Conservation (phyloP, 2,888 invertebrate genomes). For the Diaperis boleti region DNA sequence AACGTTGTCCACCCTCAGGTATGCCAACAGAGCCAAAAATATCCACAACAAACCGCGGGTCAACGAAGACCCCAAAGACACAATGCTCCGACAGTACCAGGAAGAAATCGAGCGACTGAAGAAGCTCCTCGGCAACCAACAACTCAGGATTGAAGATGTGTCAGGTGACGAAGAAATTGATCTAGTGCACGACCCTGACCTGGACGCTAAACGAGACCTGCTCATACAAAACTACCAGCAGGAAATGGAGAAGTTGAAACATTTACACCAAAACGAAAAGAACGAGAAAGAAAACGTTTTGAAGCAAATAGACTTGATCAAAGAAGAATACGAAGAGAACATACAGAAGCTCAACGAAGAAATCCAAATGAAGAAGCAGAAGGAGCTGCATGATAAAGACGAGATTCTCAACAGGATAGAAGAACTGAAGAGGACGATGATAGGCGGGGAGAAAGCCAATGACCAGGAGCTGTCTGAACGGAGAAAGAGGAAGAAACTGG, state of each 20-base stretch:
- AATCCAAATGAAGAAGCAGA: slow-evolving; percentile 65
- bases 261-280: slow-evolving; percentile 63
- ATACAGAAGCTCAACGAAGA: slow-evolving; percentile 73
- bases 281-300: slow-evolving; percentile 63
- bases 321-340: slow-evolving; percentile 70
- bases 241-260: slow-evolving; percentile 67
- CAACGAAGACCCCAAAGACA: slow-evolving; percentile 93
- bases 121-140: slow-evolving; percentile 66
- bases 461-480: slow-evolving; percentile 79
- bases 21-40: slow-evolving; percentile 88
- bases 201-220: slow-evolving; percentile 60
- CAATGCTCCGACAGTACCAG: slow-evolving; percentile 86
- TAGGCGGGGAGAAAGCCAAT: slow-evolving; percentile 82
- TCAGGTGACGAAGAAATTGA: slow-evolving; percentile 13
- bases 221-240: slow-evolving; percentile 69
- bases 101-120: slow-evolving; percentile 83
- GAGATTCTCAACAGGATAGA: slow-evolving; percentile 63
- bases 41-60: slow-evolving; percentile 87
- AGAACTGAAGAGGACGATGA: slow-evolving; percentile 79
- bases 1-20: slow-evolving; percentile 83
- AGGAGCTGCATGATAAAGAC: slow-evolving; percentile 62
- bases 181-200: slow-evolving; percentile 39
- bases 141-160: slow-evolving; percentile 55
- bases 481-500: slow-evolving; percentile 74
- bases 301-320: slow-evolving; percentile 68